These are phyloP conservation scores for Diadromus collaris DNA, from an alignment of 2,888 invertebrate genomes.

Conservation along the genomic window DNA sequence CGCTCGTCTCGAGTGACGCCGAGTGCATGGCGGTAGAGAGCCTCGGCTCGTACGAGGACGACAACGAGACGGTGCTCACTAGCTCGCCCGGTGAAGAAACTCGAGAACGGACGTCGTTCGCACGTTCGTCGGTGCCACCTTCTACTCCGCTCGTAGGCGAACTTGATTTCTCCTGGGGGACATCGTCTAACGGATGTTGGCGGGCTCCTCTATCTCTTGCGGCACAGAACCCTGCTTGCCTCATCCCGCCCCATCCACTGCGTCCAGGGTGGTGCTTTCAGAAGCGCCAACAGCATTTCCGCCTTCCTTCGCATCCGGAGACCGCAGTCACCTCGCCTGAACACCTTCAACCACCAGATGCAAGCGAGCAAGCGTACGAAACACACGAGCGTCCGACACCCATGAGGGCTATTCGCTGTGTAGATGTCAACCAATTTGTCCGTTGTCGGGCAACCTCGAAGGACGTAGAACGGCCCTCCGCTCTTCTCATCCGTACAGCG, in stretches of 20 bases:
- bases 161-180: slow-evolving; percentile 73
- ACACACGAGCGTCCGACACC: slow-evolving; percentile 48
- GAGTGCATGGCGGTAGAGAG: slow-evolving; percentile 32
- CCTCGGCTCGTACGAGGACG: slow-evolving; percentile 21
- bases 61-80: slow-evolving; percentile 29
- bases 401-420: slow-evolving; percentile 64
- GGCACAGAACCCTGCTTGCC: slow-evolving; percentile 36
- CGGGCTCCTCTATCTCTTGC: slow-evolving; percentile 39
- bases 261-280: slow-evolving; percentile 41
- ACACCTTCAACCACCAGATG: slow-evolving; percentile 42
- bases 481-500: slow-evolving; percentile 12
- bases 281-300: slow-evolving; percentile 43
- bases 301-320: slow-evolving; percentile 54
- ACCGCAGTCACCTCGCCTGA: slow-evolving; percentile 39
- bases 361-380: slow-evolving; percentile 33
- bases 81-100: slow-evolving; percentile 62
- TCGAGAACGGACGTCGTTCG: slow-evolving; percentile 64
- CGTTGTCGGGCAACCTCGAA: slow-evolving; percentile 40
- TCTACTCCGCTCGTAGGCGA: slow-evolving; percentile 60
- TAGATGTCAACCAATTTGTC: slow-evolving; percentile 67
- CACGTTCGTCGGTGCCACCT: slow-evolving; percentile 56
- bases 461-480: slow-evolving; percentile 30
- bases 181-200: slow-evolving; percentile 63
- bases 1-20: slow-evolving; percentile 58
- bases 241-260: background rate